These are phyloP conservation scores for Tetragnatha versicolor DNA, from an alignment of 1,140 invertebrate genomes.

Conservation along the genomic window DNA sequence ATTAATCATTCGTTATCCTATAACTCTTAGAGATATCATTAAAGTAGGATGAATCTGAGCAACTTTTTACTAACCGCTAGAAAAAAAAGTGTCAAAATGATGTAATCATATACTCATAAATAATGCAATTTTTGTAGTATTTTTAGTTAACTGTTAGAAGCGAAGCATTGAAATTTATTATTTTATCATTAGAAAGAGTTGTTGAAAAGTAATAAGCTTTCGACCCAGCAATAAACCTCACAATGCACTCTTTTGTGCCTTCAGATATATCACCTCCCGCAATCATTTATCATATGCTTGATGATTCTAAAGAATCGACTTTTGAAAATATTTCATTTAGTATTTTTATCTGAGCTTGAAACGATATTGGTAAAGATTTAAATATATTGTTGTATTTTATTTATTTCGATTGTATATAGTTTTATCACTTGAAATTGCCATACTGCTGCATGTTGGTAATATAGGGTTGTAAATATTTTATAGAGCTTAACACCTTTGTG, in stretches of 20 bases:
- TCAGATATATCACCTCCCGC: no score
- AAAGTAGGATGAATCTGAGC: no score
- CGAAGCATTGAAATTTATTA: not conserved
- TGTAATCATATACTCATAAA: not conserved
- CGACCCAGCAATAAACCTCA: no score
- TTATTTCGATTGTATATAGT: constrained; percentile 21
- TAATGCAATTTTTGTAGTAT: not conserved
- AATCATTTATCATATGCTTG: no score
- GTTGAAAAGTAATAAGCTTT: no score
- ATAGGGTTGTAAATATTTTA: constrained; percentile 11
- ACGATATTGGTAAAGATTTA: not conserved
- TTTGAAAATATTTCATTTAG: not conserved
- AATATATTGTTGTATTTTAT: constrained; percentile 1
- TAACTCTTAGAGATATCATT: no score
- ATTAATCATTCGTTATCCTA: no score
- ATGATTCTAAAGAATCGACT: no score
- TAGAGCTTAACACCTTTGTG: constrained; percentile 1
- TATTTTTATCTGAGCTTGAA: not conserved
- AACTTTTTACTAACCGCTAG: no score
- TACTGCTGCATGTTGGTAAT: not conserved
- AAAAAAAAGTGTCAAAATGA: not conserved
- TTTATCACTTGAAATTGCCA: not conserved
- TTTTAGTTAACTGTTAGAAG: not conserved
- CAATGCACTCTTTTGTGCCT: no score
- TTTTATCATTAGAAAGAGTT: no score